A percentile compares a stretch with the other conserved stretches of the same genome.
These are phyloP conservation scores for Petrophora chlorosata DNA, from an alignment of 2,888 invertebrate genomes.

Conservation along the genomic window DNA sequence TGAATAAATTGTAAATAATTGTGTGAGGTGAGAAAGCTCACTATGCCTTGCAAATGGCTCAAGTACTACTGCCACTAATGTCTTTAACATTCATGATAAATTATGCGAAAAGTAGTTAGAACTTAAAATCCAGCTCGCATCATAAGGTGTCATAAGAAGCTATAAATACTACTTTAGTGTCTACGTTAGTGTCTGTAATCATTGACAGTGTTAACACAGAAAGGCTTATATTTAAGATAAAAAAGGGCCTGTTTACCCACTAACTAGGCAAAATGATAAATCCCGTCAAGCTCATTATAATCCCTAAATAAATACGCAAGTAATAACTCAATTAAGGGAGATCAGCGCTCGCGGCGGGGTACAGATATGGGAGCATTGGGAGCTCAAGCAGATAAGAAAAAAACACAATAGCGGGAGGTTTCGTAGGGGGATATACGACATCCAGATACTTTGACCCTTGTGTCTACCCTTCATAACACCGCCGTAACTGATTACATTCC, in stretches of 20 bases:
- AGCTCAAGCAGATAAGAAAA: conserved; percentile 58
- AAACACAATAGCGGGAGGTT: conserved; percentile 60
- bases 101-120: too few relatives aligned
- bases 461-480: conserved; percentile 62
- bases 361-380: conserved; percentile 50
- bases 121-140: too few relatives aligned
- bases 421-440: conserved; percentile 53
- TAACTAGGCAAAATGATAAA: conserved; percentile 27
- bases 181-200: too few relatives aligned
- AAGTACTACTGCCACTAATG: too few relatives aligned
- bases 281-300: conserved; percentile 47
- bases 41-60: too few relatives aligned
- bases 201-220: too few relatives aligned
- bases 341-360: conserved; percentile 59
- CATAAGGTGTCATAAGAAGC: too few relatives aligned
- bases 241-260: conserved; percentile 27
- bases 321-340: conserved; percentile 79
- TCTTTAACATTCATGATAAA: too few relatives aligned
- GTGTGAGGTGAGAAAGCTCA: too few relatives aligned
- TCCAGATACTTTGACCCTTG: conserved; percentile 62
- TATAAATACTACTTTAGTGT: too few relatives aligned
- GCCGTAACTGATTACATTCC: conserved; percentile 72
- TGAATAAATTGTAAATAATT: too few relatives aligned
- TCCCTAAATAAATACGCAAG: conserved; percentile 64
- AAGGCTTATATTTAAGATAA: neutral